phyloP scores from a whole-genome alignment of 2,888 invertebrate species.

The Acheta domesticus region DNA sequence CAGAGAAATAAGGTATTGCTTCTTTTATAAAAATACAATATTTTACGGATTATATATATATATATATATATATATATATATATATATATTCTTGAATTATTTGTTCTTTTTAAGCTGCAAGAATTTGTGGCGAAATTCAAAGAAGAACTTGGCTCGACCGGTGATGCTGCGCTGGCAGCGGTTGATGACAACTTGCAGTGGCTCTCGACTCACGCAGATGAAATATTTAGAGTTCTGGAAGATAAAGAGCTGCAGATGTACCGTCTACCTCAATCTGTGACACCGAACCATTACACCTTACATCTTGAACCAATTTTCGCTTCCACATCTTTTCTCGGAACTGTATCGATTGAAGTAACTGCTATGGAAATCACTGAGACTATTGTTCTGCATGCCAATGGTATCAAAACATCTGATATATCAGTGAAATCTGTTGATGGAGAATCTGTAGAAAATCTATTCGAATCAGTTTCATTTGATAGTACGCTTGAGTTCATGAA shows the following conservation, averaged over 20 bases:
- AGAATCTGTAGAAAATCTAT: not conserved
- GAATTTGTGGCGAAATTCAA: not conserved
- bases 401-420: not conserved
- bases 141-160: not conserved
- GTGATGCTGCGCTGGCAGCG: not conserved
- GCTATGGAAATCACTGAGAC: not conserved
- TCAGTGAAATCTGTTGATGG: too few relatives aligned
- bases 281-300: not conserved
- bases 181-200: conserved; percentile 19
- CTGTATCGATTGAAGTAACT: not conserved
- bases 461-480: not conserved
- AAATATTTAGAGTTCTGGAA: not conserved
- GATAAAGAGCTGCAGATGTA: not conserved
- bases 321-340: not conserved
- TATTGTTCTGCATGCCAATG: not conserved
- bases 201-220: not conserved
- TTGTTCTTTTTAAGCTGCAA: not conserved
- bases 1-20: not conserved
- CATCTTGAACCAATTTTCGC: not conserved
- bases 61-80: too few relatives aligned
- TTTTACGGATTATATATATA: too few relatives aligned
- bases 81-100: too few relatives aligned
- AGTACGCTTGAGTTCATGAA: not conserved
- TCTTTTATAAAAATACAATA: too few relatives aligned
- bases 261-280: not conserved